phyloP scores from a whole-genome alignment of 2,888 invertebrate genomes.

The Caradrina kadenii region DNA sequence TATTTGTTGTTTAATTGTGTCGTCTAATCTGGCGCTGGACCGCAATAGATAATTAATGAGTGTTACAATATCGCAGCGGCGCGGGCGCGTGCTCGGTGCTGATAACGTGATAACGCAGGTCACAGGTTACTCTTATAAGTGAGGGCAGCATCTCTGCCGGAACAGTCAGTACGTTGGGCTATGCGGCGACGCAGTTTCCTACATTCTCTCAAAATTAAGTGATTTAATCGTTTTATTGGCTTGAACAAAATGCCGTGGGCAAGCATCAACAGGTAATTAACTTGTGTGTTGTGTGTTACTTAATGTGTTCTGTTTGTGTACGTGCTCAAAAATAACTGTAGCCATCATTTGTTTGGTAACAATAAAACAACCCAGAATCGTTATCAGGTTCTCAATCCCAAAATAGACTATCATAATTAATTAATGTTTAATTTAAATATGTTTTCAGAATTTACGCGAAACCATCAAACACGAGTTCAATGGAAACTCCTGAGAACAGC shows the following conservation, averaged over 20 bases:
- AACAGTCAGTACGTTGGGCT: conserved; percentile 76
- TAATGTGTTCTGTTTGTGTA: conserved; percentile 18
- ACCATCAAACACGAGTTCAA: conserved; percentile 84
- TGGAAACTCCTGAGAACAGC: conserved; percentile 65
- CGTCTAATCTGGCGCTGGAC: conserved; percentile 54
- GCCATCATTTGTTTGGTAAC: conserved; percentile 31
- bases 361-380: conserved; percentile 44
- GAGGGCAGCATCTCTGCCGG: conserved; percentile 66
- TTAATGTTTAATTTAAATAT: conserved; percentile 32
- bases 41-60: conserved; percentile 65
- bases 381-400: conserved; percentile 47
- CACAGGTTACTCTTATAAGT: conserved; percentile 84
- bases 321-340: conserved; percentile 12
- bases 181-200: conserved; percentile 85
- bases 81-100: conserved; percentile 82
- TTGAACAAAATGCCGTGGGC: conserved; percentile 85
- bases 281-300: conserved; percentile 13
- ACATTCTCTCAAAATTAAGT: conserved; percentile 86
- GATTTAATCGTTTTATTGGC: conserved; percentile 69
- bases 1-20: conserved; percentile 11
- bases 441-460: conserved; percentile 87
- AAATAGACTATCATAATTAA: conserved; percentile 33
- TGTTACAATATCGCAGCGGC: conserved; percentile 64
- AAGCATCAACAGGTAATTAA: conserved; percentile 85
- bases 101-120: conserved; percentile 86